Percentiles rank a stretch among this genome's conserved stretches.
These are phyloP conservation scores for Acleris sparsana DNA, from an alignment of 2,888 invertebrate genomes.

Conservation along the genomic window DNA sequence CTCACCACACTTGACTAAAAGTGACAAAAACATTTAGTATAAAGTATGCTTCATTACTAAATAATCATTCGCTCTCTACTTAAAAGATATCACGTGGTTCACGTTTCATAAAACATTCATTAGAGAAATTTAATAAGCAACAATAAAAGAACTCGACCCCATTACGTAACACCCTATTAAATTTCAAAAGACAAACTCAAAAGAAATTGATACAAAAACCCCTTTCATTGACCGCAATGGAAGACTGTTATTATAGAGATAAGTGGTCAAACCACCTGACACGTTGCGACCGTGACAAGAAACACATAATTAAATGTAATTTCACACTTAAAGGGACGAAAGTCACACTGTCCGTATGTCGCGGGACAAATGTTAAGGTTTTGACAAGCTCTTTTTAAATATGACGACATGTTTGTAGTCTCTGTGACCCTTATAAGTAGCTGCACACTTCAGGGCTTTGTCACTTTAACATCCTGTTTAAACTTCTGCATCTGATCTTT, in stretches of 20 bases:
- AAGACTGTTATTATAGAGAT: constrained; percentile 56
- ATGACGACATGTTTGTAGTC: not conserved
- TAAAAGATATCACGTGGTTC: not conserved
- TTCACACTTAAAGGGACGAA: constrained; percentile 66
- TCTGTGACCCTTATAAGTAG: not conserved
- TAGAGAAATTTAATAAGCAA: not conserved
- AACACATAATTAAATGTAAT: constrained; percentile 73
- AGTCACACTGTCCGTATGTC: constrained; percentile 74
- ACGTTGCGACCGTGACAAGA: constrained; percentile 71
- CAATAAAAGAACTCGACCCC: constrained; percentile 7
- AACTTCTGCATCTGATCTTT: too few species aligned
- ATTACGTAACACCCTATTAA: constrained; percentile 41
- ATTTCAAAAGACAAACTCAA: constrained; percentile 23
- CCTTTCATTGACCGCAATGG: constrained; percentile 55
- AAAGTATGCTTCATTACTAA: too few species aligned
- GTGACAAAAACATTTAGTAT: too few species aligned
- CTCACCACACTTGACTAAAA: too few species aligned
- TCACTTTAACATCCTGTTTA: too few species aligned
- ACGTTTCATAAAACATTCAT: not conserved
- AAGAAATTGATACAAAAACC: constrained; percentile 58
- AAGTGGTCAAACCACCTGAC: constrained; percentile 81
- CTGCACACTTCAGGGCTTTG: too few species aligned
- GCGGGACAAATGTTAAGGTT: constrained; percentile 45
- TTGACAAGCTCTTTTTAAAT: not conserved
- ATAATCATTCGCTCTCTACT: too few species aligned